Percentiles rank a stretch among this genome's conserved stretches.
Evolutionary conservation across 2,113 vertebrate species (phyloP).

Genomic region (Silurus asotus): DNA sequence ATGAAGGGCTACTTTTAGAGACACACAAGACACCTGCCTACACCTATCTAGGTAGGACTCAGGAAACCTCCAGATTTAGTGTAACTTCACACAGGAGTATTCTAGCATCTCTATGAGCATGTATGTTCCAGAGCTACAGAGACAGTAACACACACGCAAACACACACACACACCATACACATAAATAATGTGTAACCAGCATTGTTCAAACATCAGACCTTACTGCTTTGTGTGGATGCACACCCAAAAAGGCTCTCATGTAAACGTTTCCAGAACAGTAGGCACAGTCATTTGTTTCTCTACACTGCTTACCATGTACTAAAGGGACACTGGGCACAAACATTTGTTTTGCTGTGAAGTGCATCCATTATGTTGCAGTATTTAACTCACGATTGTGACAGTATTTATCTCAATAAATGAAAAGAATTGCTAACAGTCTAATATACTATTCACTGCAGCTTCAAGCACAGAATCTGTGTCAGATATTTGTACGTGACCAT

Average conservation of each 20-base stretch:
- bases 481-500: constrained; percentile 74
- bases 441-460: constrained; percentile 99
- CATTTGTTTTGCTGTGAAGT: constrained; percentile 23
- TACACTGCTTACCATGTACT: constrained; percentile 49
- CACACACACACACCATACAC: constrained; percentile 8
- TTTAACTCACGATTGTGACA: constrained; percentile 36
- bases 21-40: constrained; percentile 5
- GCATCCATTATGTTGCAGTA: neutral
- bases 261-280: constrained; percentile 68
- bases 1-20: constrained; percentile 15
- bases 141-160: neutral
- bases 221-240: constrained; percentile 38
- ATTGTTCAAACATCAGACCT: constrained; percentile 35
- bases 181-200: constrained; percentile 33
- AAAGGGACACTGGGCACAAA: constrained; percentile 44
- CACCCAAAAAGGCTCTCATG: constrained; percentile 62
- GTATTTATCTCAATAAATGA: constrained; percentile 46
- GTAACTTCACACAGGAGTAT: constrained; percentile 8
- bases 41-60: neutral
- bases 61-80: neutral
- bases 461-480: constrained; percentile 97
- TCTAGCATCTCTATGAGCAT: constrained; percentile 18
- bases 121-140: constrained; percentile 21
- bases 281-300: constrained; percentile 64
- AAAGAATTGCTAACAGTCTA: constrained; percentile 87